Percentiles rank a stretch among this genome's conserved stretches.
Evolutionary conservation across 2,888 invertebrate species (phyloP).

Genomic region (Syrphus vitripennis): DNA sequence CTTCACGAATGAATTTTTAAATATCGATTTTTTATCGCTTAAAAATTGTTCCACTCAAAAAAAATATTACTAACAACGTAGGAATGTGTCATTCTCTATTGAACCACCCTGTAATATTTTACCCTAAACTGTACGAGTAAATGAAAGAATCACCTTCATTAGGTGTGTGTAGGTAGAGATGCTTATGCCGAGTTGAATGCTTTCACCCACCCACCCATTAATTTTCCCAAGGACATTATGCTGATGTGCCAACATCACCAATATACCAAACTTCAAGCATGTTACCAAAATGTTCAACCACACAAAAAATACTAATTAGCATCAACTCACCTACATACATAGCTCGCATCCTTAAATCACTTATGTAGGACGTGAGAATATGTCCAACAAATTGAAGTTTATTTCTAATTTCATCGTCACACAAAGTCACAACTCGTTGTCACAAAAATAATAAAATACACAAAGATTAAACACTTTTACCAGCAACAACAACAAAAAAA

Average conservation of each 20-base stretch:
- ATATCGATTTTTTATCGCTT: too few relatives aligned
- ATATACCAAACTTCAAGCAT: too few relatives aligned
- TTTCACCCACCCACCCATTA: neutral
- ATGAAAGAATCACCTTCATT: neutral
- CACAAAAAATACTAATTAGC: constrained; percentile 38
- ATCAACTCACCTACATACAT: constrained; percentile 65
- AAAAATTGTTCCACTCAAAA: too few relatives aligned
- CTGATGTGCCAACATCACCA: neutral
- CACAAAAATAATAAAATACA: neutral
- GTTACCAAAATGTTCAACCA: neutral
- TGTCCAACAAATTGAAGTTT: neutral
- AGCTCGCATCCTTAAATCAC: constrained; percentile 48
- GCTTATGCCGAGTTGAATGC: neutral
- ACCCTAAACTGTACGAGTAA: neutral
- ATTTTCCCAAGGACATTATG: constrained; percentile 3
- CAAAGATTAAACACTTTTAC: neutral
- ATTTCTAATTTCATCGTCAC: constrained; percentile 31
- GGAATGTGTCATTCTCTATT: neutral
- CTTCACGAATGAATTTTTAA: too few relatives aligned
- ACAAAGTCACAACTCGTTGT: neutral
- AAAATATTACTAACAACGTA: neutral
- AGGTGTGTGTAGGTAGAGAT: too few relatives aligned
- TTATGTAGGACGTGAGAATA: neutral
- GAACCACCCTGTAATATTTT: neutral
- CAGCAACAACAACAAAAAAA: too few relatives aligned